Base-by-base conservation (phyloP, 2,888 invertebrate species). In the Oscheius onirici region DNA sequence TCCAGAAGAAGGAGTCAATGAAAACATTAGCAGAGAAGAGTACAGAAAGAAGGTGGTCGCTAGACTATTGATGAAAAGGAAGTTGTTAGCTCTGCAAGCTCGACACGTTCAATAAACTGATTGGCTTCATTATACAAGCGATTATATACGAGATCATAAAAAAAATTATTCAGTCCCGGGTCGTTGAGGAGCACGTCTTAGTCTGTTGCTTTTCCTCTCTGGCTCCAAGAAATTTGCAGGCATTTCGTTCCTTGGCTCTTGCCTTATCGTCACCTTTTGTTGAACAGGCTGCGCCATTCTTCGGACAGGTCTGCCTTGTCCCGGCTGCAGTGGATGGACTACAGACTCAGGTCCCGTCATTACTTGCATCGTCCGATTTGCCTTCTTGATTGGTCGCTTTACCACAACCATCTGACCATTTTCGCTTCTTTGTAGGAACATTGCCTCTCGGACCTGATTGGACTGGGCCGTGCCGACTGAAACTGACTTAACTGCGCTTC, bases 341-440 rank as follows among this genome's bases (percentile, higher is more conserved):
- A 55, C 34, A 5, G 55, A 28, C 46, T 46, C 46, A 5, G 3
- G n/a, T 11, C 46, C 46, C 3, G 46, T 15, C 46, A 46, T 11
- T 3, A 46, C 46, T 34, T 34, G 34, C 46, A 46, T 5, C 5
- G 15, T 46, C 20, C 8, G n/a, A 5, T 11, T 15, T 13, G 54
- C 57, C 51, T 49, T 69, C 20, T 34, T 22, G n/a, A 69, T 60
- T 10, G 34, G 20, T 26, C 49, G 24, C n/a, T 51, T 46, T 26
- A 69, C 69, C 11, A 69, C 60, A 34, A 69, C 40, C 51, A 69
- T 49, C 24, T 69, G 46, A 15, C 69, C 69, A 26, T 69, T 60
- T 11, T 49, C 51, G n/a, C 60, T 58, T 28, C 60, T 43, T 46
- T 60, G 43, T 17, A 69, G 26, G 51, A 69, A 69, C 69, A 69